phyloP scores from a whole-genome alignment of 2,113 vertebrate genomes.

The Piprites chloris region DNA sequence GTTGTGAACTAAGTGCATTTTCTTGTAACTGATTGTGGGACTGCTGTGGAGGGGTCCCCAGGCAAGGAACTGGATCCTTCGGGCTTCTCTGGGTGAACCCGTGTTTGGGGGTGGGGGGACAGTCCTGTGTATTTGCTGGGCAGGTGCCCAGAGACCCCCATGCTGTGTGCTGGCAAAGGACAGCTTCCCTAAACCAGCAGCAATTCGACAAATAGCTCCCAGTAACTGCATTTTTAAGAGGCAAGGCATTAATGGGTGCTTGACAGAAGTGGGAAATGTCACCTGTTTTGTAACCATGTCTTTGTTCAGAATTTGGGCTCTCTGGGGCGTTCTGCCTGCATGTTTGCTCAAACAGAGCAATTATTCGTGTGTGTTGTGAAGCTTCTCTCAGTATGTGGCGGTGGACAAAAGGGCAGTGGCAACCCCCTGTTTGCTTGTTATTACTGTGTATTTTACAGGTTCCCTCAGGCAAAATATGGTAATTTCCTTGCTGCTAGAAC shows the following conservation, averaged over 20 bases:
- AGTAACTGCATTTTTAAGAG: background rate
- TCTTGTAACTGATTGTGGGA: background rate
- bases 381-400: background rate
- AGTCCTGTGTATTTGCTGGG: background rate
- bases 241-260: background rate
- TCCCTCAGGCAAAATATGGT: conserved; percentile 25
- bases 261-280: background rate
- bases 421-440: conserved; percentile 27
- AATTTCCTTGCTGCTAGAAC: conserved; percentile 33
- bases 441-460: conserved; percentile 23
- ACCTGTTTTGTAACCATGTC: background rate
- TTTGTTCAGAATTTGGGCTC: background rate
- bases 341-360: conserved; percentile 10
- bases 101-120: fast-evolving
- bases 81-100: background rate
- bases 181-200: background rate
- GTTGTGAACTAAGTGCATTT: background rate
- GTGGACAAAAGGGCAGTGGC: background rate
- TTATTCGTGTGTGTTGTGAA: conserved; percentile 12
- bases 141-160: background rate
- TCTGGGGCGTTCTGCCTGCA: background rate
- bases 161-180: background rate
- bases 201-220: background rate
- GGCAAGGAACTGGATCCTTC: background rate
- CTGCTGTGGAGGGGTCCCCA: background rate